Base-by-base conservation (phyloP, 1,140 invertebrate genomes). In the Drosophila melanica region DNA sequence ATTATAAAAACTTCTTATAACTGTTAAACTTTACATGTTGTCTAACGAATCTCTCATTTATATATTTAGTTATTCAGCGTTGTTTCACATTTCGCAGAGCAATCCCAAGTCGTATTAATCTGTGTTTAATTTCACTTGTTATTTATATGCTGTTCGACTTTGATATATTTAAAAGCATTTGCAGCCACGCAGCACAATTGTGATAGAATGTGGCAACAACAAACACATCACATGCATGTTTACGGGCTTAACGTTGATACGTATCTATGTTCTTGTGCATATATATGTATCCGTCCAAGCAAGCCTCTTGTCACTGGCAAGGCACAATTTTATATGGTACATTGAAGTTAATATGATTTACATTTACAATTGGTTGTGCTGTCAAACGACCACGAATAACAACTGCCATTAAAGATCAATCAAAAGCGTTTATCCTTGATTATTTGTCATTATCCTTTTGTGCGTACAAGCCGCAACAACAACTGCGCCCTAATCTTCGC, bases 361-460 rank as follows among this genome's bases (percentile, higher is more conserved):
- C 84, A 82, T 89, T 87, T 89, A 89, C 82, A 82, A 82, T 87
- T 67, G 81, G 66, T 67, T 71, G 69, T 54, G 81, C 78, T 86
- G 81, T 85, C 82, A 86, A 89, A 76, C 48, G 50, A 37, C 42
- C 68, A 42, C 27, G 77, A 68, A 41, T 58, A 59, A 67, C 67
- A 76, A 72, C 68, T 79, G 80, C 87, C 87, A 90, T 90, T 87
- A 90, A 90, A 90, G 87, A 90, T 90, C 87, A 90, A 90, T 90
- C 87, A 90, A 90, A 90, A 87, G 55, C 79, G 87, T 84, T 90
- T 90, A 90, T 90, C 87, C 79, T 90, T 87, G 87, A 90, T 90
- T 90, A 90, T 90, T 90, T 87, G 87, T 89, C 79, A 82, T 90
- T 90, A 90, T 90, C 80, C 87, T 81, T 90, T 90, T 90, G 33